Conservation (phyloP, 2,888 invertebrate species). For the Mimumesa dahlbomi region DNA sequence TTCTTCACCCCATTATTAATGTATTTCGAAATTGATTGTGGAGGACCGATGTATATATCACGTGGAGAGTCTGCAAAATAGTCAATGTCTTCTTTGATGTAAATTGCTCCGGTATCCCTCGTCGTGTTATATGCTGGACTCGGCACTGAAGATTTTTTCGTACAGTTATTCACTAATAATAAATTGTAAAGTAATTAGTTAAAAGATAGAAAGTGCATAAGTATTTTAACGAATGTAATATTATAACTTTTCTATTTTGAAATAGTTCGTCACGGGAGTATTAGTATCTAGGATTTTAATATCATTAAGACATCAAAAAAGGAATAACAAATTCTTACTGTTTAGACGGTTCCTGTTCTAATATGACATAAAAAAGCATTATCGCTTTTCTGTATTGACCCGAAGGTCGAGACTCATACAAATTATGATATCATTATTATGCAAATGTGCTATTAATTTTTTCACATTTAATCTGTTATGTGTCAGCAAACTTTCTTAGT, state of each 20-base stretch:
- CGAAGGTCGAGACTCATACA: not conserved
- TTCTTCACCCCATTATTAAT: not conserved
- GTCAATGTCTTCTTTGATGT: not conserved
- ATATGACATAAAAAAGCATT: no score
- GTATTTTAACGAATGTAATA: not conserved
- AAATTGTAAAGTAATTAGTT: no score
- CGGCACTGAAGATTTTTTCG: not conserved
- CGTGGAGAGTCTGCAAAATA: not conserved
- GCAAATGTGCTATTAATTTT: no score
- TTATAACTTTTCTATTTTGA: no score
- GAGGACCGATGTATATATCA: not conserved
- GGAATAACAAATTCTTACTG: no score
- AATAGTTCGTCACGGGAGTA: no score
- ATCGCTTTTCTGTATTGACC: no score
- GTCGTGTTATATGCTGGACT: slow-evolving; percentile 19
- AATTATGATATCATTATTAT: not conserved
- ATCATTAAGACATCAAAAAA: no score
- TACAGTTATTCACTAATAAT: slow-evolving; percentile 1
- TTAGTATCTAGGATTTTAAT: no score
- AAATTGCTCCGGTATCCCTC: not conserved
- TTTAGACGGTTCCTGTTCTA: no score
- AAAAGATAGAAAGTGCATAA: not conserved
- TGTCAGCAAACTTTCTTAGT: no score
- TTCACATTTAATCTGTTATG: no score
- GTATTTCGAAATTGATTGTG: not conserved